A percentile compares a stretch with the other conserved stretches of the same genome.
These are phyloP conservation scores for Zele albiditarsus DNA, from an alignment of 2,888 invertebrate species.

Conservation along the genomic window DNA sequence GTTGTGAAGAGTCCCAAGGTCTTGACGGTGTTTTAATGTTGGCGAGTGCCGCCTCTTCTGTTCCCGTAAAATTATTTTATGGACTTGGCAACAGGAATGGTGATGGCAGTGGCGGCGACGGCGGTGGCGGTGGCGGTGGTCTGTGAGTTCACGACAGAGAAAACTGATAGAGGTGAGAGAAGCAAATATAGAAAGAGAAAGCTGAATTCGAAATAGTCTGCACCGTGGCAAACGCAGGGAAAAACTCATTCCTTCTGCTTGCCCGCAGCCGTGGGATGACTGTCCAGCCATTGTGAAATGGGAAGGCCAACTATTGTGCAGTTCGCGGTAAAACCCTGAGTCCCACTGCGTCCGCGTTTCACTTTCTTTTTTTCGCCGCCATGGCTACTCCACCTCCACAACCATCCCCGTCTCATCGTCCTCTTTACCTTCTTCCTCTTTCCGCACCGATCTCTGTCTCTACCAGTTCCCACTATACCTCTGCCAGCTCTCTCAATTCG, in stretches of 20 bases:
- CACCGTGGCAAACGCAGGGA: constrained; percentile 59
- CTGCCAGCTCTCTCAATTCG: constrained; percentile 31
- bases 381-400: constrained; percentile 26
- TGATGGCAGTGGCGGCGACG: neutral
- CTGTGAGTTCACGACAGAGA: neutral
- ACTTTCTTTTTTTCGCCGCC: constrained; percentile 5
- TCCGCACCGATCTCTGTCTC: constrained; percentile 27
- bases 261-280: constrained; percentile 53
- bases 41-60: constrained; percentile 22
- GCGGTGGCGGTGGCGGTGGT: neutral
- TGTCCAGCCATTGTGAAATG: constrained; percentile 56
- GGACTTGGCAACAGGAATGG: constrained; percentile 39
- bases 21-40: constrained; percentile 10
- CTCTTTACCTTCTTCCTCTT: constrained; percentile 20
- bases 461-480: constrained; percentile 11
- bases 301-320: constrained; percentile 60
- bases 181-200: constrained; percentile 36
- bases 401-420: constrained; percentile 44
- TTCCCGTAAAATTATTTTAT: constrained; percentile 60
- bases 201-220: constrained; percentile 60
- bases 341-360: constrained; percentile 20
- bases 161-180: neutral
- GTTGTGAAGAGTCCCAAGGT: neutral
- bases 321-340: constrained; percentile 54
- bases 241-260: constrained; percentile 64